Percentiles rank a stretch among this genome's conserved stretches.
Evolutionary conservation across 2,797 vertebrate genomes (phyloP).

Genomic region (Acrossocheilus fasciatus): DNA sequence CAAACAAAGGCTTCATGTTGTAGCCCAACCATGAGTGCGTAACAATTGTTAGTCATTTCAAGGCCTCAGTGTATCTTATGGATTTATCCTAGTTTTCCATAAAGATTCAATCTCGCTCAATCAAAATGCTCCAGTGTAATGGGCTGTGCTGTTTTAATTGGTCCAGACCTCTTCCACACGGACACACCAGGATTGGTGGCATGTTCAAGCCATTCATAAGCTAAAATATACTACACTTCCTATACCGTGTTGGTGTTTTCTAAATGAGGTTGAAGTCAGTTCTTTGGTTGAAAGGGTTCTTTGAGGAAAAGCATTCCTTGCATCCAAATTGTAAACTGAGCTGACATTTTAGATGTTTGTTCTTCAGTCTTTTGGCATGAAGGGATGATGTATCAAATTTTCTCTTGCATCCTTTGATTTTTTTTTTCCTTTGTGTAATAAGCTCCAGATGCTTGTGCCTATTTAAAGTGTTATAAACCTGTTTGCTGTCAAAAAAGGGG

Average conservation of each 20-base stretch:
- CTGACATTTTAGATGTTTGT: conserved; percentile 59
- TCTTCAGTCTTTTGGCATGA: conserved; percentile 62
- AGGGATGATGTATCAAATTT: conserved; percentile 72
- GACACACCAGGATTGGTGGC: neutral
- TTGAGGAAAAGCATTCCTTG: conserved; percentile 54
- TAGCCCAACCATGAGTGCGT: neutral
- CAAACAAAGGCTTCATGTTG: conserved; percentile 23
- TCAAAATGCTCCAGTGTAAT: conserved; percentile 12
- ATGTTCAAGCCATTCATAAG: neutral
- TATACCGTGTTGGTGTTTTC: conserved; percentile 37
- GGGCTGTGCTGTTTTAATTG: conserved; percentile 13
- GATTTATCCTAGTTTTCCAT: neutral
- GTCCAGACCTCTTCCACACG: neutral
- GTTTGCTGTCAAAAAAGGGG: conserved; percentile 54
- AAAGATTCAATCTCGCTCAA: neutral
- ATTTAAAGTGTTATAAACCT: conserved; percentile 77
- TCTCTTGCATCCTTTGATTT: conserved; percentile 72
- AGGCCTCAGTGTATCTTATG: neutral
- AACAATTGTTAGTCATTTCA: neutral
- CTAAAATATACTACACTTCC: conserved; percentile 7
- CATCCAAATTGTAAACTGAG: conserved; percentile 57
- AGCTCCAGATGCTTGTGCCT: conserved; percentile 74
- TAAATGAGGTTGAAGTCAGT: conserved; percentile 54
- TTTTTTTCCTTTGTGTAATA: conserved; percentile 62
- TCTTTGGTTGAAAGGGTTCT: conserved; percentile 39